Percentiles rank a stretch among this genome's conserved stretches.
Conservation (phyloP, 2,888 invertebrate genomes). For the Aphidius colemani region DNA sequence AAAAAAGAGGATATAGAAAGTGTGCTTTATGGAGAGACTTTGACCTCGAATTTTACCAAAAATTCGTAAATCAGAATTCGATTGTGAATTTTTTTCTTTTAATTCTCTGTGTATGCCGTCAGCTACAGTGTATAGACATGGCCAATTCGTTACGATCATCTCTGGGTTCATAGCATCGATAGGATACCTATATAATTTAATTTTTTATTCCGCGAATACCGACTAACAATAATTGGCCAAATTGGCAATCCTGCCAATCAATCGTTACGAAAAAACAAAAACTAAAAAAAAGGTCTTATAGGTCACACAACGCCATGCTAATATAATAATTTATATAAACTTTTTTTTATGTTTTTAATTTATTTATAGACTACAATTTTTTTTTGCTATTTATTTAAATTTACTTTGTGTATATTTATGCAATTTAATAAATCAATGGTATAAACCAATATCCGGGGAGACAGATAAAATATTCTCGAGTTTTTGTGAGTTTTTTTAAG, state of each 20-base stretch:
- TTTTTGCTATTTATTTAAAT: no score
- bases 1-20: constrained; percentile 20
- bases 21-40: constrained; percentile 8
- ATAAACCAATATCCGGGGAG: constrained; percentile 49
- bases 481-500: no score
- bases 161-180: constrained; percentile 17
- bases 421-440: constrained; percentile 45
- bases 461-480: constrained; percentile 29
- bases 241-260: constrained; percentile 59
- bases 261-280: constrained; percentile 52
- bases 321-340: no score
- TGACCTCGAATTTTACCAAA: constrained; percentile 34
- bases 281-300: constrained; percentile 22
- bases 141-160: constrained; percentile 35
- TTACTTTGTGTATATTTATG: no score
- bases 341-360: no score
- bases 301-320: no score
- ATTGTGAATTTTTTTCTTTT: constrained; percentile 16
- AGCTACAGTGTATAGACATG: constrained; percentile 21
- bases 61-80: constrained; percentile 40
- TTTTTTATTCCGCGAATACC: constrained; percentile 53
- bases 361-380: no score
- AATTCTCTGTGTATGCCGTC: background rate
- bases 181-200: constrained; percentile 49
- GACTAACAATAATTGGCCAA: constrained; percentile 52